phyloP scores from a whole-genome alignment of 2,888 invertebrate genomes.

The Hydriomena furcata region DNA sequence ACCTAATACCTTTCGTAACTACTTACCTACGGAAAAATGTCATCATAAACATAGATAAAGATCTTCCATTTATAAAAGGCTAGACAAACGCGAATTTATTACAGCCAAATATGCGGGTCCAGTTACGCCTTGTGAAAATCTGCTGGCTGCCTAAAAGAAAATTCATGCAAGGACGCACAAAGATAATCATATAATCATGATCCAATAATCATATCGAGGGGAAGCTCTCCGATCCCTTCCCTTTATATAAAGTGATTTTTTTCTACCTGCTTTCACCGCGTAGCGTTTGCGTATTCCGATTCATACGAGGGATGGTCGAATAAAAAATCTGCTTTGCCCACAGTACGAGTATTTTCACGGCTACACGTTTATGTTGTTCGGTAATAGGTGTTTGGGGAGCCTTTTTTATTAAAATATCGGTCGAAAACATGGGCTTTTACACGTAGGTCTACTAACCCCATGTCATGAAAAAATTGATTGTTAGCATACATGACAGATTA shows the following conservation, averaged over 20 bases:
- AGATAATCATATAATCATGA: constrained; percentile 53
- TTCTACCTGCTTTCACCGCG: constrained; percentile 48
- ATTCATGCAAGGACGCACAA: constrained; percentile 36
- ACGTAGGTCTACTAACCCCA: too few relatives aligned
- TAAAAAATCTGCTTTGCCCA: constrained; percentile 37
- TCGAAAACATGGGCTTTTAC: constrained; percentile 13
- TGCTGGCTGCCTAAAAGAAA: constrained; percentile 17
- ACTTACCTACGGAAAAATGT: not conserved
- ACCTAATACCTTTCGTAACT: too few relatives aligned
- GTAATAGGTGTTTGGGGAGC: constrained; percentile 24
- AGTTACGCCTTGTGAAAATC: constrained; percentile 10
- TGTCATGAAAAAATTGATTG: too few relatives aligned
- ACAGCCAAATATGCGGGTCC: not conserved
- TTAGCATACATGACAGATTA: too few relatives aligned
- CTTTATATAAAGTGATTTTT: constrained; percentile 47
- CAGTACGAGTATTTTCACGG: too few relatives aligned
- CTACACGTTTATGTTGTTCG: constrained; percentile 31
- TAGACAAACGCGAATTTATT: constrained; percentile 7
- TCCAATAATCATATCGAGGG: constrained; percentile 55
- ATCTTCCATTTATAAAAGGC: constrained; percentile 15
- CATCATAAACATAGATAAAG: constrained; percentile 15
- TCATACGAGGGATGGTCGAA: constrained; percentile 42
- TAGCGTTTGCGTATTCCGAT: constrained; percentile 52
- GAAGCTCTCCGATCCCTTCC: constrained; percentile 44
- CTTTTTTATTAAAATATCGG: constrained; percentile 1